Conservation (phyloP, 1,140 invertebrate genomes). For the Ptiloglossa arizonensis region DNA sequence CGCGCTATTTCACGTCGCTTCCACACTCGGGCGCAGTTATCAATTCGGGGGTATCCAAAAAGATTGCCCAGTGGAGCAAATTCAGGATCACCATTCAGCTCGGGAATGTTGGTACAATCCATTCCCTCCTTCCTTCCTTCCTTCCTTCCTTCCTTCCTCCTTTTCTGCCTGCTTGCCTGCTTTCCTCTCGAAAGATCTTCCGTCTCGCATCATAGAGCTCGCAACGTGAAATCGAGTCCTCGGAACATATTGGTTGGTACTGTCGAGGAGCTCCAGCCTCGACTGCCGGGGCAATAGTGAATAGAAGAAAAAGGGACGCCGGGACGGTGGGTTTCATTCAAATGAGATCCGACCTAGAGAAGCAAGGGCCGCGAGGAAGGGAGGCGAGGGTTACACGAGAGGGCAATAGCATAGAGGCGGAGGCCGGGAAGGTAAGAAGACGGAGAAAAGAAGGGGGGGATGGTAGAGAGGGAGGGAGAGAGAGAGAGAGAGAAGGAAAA, state of each 20-base stretch:
- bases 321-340: constrained; percentile 70
- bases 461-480: constrained; percentile 12
- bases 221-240: constrained; percentile 56
- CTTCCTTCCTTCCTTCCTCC: background rate
- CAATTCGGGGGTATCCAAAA: constrained; percentile 54
- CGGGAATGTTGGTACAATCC: constrained; percentile 23
- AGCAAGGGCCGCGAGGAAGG: constrained; percentile 46
- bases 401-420: constrained; percentile 57
- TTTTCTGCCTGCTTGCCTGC: constrained; percentile 1
- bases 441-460: background rate
- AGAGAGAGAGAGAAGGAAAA: constrained; percentile 7
- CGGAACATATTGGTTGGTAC: constrained; percentile 71
- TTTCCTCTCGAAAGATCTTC: constrained; percentile 31
- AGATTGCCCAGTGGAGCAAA: constrained; percentile 66
- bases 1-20: constrained; percentile 51
- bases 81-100: constrained; percentile 40
- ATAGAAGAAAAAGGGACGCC: constrained; percentile 49
- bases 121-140: constrained; percentile 4
- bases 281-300: constrained; percentile 54
- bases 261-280: constrained; percentile 33
- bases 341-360: constrained; percentile 72
- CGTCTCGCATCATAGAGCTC: constrained; percentile 30
- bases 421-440: constrained; percentile 4
- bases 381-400: constrained; percentile 27
- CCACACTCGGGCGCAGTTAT: constrained; percentile 52